These are phyloP conservation scores for Pinctada fucata DNA, from an alignment of 2,888 invertebrate species.

Conservation along the genomic window DNA sequence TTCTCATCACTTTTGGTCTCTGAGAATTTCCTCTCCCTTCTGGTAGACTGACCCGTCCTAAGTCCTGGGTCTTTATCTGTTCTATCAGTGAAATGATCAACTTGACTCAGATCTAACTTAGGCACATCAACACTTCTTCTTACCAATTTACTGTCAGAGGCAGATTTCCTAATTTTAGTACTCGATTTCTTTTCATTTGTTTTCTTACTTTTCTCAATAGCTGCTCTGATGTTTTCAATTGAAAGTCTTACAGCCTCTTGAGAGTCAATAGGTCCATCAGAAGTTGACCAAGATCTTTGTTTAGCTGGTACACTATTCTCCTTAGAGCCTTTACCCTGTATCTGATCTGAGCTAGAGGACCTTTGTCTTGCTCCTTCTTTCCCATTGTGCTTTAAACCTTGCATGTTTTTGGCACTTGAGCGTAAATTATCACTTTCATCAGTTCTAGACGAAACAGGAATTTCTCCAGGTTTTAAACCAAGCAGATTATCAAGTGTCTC, in stretches of 20 bases:
- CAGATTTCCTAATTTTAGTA: background rate
- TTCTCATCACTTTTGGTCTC: conserved; percentile 53
- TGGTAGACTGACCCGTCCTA: conserved; percentile 27
- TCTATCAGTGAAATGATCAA: background rate
- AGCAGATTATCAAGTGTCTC: conserved; percentile 56
- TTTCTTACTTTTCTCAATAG: conserved; percentile 16
- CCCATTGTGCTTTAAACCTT: background rate
- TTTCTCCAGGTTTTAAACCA: conserved; percentile 34
- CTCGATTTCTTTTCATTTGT: background rate
- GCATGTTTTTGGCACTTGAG: background rate
- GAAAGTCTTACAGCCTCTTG: conserved; percentile 10
- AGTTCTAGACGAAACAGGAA: conserved; percentile 1
- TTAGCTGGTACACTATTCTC: background rate
- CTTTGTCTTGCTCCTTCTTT: background rate
- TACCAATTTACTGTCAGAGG: background rate
- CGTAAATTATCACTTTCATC: background rate
- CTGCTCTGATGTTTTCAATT: conserved; percentile 15
- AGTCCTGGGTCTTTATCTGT: background rate
- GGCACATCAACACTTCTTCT: conserved; percentile 14
- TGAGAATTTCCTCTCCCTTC: conserved; percentile 61
- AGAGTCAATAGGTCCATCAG: background rate
- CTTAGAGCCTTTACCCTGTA: no score
- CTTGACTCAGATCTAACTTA: conserved; percentile 12
- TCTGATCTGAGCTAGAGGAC: background rate
- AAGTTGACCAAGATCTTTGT: background rate